Evolutionary conservation across 2,113 vertebrate species (phyloP).

Genomic region (Sakesphorus luctuosus): DNA sequence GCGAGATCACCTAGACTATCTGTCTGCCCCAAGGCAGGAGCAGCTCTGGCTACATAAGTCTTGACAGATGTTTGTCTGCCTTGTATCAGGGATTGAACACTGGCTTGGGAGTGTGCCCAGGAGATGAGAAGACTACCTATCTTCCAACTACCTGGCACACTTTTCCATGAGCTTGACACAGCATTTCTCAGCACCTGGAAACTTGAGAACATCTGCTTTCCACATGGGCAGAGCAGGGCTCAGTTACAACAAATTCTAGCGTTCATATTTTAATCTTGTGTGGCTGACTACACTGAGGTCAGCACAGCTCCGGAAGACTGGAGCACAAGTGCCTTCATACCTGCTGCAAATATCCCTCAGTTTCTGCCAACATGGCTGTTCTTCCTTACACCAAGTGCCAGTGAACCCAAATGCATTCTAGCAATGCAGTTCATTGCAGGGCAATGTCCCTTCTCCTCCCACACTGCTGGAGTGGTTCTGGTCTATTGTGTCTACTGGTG

Average conservation of each 20-base stretch:
- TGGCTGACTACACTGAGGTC: not conserved
- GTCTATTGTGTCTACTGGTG: not conserved
- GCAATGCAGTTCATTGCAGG: not conserved
- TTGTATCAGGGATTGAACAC: not conserved
- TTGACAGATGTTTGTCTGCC: slow-evolving; percentile 45
- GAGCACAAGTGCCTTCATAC: not conserved
- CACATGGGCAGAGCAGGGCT: not conserved
- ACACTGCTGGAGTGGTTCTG: not conserved
- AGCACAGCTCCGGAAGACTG: not conserved
- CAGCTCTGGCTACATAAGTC: not conserved
- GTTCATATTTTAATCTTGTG: slow-evolving; percentile 26
- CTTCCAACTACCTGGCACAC: slow-evolving; percentile 42
- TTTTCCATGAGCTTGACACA: not conserved
- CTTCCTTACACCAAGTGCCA: not conserved
- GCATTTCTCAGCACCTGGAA: slow-evolving; percentile 60
- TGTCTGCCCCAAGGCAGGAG: slow-evolving; percentile 19
- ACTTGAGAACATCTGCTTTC: slow-evolving; percentile 56
- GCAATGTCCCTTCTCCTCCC: not conserved
- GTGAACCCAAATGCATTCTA: not conserved
- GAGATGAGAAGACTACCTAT: slow-evolving; percentile 6
- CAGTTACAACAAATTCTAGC: slow-evolving; percentile 20
- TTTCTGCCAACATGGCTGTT: not conserved
- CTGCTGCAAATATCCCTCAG: not conserved
- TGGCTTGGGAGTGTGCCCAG: not conserved
- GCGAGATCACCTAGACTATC: not conserved